These are phyloP conservation scores for Oikopleura vanhoeffeni DNA, from an alignment of 23 tunicate species.

Conservation along the genomic window DNA sequence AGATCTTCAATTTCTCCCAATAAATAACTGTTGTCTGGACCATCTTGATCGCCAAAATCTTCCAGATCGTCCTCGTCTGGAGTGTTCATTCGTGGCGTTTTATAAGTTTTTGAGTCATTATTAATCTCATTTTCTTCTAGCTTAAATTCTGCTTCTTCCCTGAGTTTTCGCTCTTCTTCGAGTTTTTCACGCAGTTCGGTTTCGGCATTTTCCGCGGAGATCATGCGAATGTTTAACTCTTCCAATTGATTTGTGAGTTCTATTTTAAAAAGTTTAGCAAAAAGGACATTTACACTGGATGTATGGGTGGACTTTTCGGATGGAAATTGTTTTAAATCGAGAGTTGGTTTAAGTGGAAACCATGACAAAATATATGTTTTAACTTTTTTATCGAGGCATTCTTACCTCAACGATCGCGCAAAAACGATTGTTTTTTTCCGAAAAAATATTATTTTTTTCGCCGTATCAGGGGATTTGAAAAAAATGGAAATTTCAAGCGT, in stretches of 20 bases:
- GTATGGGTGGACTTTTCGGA: too few relatives aligned
- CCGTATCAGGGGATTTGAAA: too few relatives aligned
- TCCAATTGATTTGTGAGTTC: neutral
- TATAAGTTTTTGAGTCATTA: neutral
- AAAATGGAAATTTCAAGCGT: too few relatives aligned
- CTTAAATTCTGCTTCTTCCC: neutral
- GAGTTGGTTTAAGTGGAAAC: too few relatives aligned
- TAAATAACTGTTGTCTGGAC: neutral
- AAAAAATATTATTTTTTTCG: too few relatives aligned
- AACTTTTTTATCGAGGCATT: too few relatives aligned
- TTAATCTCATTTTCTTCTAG: neutral
- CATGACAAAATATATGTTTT: too few relatives aligned
- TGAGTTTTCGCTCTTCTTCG: neutral
- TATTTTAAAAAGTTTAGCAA: too few relatives aligned
- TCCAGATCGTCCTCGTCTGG: neutral
- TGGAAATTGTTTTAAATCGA: too few relatives aligned
- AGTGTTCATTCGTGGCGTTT: neutral
- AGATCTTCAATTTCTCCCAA: slow-evolving; percentile 10
- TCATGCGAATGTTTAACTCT: neutral
- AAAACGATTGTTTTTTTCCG: too few relatives aligned
- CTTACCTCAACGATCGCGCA: too few relatives aligned
- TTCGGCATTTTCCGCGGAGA: neutral
- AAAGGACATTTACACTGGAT: too few relatives aligned
- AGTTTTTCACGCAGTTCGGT: neutral
- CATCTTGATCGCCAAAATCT: slow-evolving; percentile 1